Conservation (phyloP, 2,113 vertebrate species). For the zebrafish (Danio rerio) region GRCz12tu NC_133179.1:18821001-18821500, state of each 20-base stretch:
- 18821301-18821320: neutral
- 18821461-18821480: neutral
- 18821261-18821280: neutral
- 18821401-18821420: neutral
- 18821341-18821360: neutral
- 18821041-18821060: conserved; percentile 41
- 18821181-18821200: conserved; percentile 12
- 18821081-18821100: conserved; percentile 23
- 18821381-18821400: neutral
- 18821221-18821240: conserved; percentile 1
- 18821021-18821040: conserved; percentile 45
- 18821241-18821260: conserved; percentile 7
- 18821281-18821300: neutral
- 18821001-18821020: conserved; percentile 45
- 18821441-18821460: neutral
- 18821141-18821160: conserved; percentile 25
- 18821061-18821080: conserved; percentile 35
- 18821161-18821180: conserved; percentile 8
- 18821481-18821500: neutral
- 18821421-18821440: neutral
- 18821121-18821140: conserved; percentile 4
- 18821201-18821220: neutral
- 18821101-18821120: conserved; percentile 30
- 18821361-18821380: neutral
- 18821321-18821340: neutral